Evolutionary conservation across 2,113 vertebrate species (phyloP), one percentile per base, ranked within the genome.

Genomic region (Zapornia atra): DNA sequence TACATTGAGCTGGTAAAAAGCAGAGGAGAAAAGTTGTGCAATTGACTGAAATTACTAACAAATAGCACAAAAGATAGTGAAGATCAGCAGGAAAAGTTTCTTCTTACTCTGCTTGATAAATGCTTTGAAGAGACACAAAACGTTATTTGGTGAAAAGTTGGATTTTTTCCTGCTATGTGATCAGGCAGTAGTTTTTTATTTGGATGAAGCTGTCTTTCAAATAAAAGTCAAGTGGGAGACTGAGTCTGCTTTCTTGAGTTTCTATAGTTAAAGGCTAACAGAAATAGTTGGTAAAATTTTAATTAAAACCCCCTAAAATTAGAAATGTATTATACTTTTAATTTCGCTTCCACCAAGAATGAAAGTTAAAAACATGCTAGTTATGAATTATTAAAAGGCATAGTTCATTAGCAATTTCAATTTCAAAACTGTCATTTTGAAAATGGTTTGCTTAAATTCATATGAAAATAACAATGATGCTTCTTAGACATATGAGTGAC

Each of bases 21-120:
- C 22, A 70, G 80, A 57, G 13, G 29, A 68, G 40, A 70, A 72
- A 33, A 19, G 10, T 12, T 0, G 0, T 50, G 15, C 1, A 1
- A 66, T 53, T 57, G 17, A 29, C 13, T 71, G 38, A 61, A 69
- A 60, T 76, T 57, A 72, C 44, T 46, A 46, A 60, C 2, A 1
- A 64, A 36, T 6, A 3, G 4, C 28, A 50, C 25, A 11, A 21
- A 76, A 75, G 25, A 54, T 3, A 38, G 7, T 10, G 25, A 61
- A 63, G 20, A 56, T 70, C 6, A 50, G 9, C 38, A 73, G 85
- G n/a, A 65, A 71, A 44, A 18, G 2, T 21, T 78, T 69, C 5
- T 66, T 75, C 66, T 50, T 61, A 26, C 5, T 72, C 34, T 51
- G 6, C 8, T 50, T 71, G 25, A 46, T 56, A 19, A 68, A 68